Percentiles rank a stretch among this genome's conserved stretches.
Evolutionary conservation across 2,797 vertebrate species (phyloP).

Genomic region (Choloepus didactylus): DNA sequence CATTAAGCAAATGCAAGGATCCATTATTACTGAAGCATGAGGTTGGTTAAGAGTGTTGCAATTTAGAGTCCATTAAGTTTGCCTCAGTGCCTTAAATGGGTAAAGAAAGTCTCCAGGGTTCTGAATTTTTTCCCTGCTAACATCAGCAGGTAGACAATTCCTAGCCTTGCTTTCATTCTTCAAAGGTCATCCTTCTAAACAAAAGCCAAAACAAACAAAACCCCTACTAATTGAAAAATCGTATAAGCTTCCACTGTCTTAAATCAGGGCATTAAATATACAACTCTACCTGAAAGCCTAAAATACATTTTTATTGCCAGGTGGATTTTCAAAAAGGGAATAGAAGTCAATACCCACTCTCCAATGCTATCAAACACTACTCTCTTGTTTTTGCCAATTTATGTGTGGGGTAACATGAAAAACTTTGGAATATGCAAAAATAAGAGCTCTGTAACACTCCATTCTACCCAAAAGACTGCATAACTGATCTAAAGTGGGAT

Average conservation of each 20-base stretch:
- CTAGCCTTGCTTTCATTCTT: neutral
- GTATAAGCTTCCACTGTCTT: neutral
- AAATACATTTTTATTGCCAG: slow-evolving; percentile 37
- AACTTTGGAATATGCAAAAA: neutral
- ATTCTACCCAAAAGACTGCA: neutral
- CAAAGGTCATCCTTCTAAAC: neutral
- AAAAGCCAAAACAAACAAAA: neutral
- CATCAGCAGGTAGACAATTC: neutral
- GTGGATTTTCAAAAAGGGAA: neutral
- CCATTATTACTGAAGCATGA: neutral
- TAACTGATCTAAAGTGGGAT: neutral
- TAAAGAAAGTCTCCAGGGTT: neutral
- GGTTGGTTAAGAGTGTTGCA: neutral
- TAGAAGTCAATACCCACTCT: neutral
- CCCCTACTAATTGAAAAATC: neutral
- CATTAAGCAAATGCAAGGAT: neutral
- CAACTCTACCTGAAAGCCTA: neutral
- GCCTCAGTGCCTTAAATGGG: neutral
- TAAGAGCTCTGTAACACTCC: neutral
- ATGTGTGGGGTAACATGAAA: neutral
- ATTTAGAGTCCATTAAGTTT: neutral
- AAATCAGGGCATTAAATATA: neutral
- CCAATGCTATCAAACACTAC: neutral
- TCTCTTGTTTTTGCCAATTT: neutral
- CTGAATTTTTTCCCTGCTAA: neutral